A percentile compares a stretch with the other conserved stretches of the same genome.
Conservation (phyloP, 1,140 invertebrate species). For the Euglossa dilemma region DNA sequence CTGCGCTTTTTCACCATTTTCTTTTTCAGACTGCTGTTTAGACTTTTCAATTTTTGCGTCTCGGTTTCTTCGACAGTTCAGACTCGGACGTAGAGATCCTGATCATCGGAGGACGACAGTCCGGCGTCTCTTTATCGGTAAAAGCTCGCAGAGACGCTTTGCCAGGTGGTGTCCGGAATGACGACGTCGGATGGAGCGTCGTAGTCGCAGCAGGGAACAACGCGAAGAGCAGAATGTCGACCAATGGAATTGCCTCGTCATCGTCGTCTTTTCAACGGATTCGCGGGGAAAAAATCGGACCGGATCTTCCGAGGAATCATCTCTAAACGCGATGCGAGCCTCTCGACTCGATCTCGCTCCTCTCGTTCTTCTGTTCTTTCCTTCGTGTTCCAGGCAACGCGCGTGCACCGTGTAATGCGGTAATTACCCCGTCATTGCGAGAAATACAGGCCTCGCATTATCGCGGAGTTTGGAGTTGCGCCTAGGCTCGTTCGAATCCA, state of each 20-base stretch:
- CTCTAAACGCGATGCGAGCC: not conserved
- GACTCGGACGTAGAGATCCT: too few species aligned
- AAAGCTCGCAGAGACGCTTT: not conserved
- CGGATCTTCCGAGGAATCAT: not conserved
- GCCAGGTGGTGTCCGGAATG: slow-evolving; percentile 43
- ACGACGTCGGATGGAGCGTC: slow-evolving; percentile 5
- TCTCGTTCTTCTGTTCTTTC: not conserved
- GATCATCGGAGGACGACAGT: too few species aligned
- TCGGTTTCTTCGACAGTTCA: too few species aligned
- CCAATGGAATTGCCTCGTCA: not conserved
- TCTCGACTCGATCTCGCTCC: not conserved
- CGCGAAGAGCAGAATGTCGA: not conserved
- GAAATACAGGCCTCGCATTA: not conserved
- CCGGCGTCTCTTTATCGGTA: too few species aligned
- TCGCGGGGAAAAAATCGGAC: not conserved
- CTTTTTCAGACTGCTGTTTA: not conserved
- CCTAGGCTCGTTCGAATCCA: not conserved
- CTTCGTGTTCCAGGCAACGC: not conserved
- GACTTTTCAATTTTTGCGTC: too few species aligned
- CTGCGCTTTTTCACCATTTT: too few species aligned
- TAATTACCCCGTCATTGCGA: not conserved
- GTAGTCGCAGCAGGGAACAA: not conserved
- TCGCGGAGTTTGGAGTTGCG: too few species aligned
- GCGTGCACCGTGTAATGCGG: not conserved
- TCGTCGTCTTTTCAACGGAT: not conserved